These are phyloP conservation scores for Hyles euphorbiae DNA, from an alignment of 1,140 invertebrate genomes.

Conservation along the genomic window DNA sequence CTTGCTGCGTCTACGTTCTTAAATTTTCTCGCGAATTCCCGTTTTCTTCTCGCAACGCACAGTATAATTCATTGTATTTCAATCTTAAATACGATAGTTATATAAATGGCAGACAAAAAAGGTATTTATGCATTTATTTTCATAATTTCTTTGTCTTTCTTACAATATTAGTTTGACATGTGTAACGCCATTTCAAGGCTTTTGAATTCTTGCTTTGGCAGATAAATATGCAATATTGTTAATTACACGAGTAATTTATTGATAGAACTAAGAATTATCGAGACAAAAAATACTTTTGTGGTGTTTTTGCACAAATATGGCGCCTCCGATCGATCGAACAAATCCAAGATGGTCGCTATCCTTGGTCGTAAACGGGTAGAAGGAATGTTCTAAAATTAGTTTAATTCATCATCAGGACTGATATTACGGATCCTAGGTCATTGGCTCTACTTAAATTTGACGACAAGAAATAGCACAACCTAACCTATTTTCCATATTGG, in stretches of 20 bases:
- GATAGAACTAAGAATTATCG: no score
- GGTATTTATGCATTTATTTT: constrained; percentile 64
- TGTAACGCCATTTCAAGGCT: constrained; percentile 57
- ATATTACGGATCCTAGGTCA: constrained; percentile 5
- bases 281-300: not conserved
- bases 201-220: constrained; percentile 39
- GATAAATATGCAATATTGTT: constrained; percentile 4
- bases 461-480: no score
- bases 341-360: constrained; percentile 57
- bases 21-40: constrained; percentile 39
- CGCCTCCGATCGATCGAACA: constrained; percentile 25
- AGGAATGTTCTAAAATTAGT: constrained; percentile 30
- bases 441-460: no score
- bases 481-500: no score
- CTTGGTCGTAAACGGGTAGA: constrained; percentile 30
- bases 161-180: constrained; percentile 52
- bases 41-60: constrained; percentile 31
- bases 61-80: constrained; percentile 26
- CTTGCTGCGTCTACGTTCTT: constrained; percentile 34
- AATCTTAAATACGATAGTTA: constrained; percentile 25
- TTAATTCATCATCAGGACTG: constrained; percentile 18
- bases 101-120: constrained; percentile 70
- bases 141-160: constrained; percentile 58
- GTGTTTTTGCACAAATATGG: constrained; percentile 1
- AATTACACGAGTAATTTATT: constrained; percentile 1